Evolutionary conservation across 2,797 vertebrate genomes (phyloP), one percentile per base, ranked within the genome.

Genomic region (Neosilurus mollespiculum): DNA sequence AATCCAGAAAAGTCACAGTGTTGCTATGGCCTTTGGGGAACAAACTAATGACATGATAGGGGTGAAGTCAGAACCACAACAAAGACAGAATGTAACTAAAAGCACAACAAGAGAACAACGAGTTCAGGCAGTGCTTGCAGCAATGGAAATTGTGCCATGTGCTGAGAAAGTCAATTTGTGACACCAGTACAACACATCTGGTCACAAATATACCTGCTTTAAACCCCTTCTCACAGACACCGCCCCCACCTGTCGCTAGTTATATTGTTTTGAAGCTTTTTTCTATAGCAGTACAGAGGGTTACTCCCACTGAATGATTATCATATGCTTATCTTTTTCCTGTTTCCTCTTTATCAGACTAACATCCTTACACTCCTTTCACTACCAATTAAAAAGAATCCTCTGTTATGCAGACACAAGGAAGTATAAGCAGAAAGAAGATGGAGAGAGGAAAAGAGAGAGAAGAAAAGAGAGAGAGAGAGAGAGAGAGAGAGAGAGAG

Each of bases 331-430:
- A 78, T 83, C 85, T 78, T 30, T 73, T 82, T 83, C 81, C 61
- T 80, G 69, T 30, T 83, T 70, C 71, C 81, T 81, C 37, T 30
- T 77, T 76, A 83, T 81, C 78, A 71, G 24, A 59, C 84, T 51
- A 62, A 80, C 58, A 81, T 71, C 65, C 56, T 62, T 71, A 62
- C 70, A 86, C 78, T 80, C 80, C 80, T 71, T 72, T 72, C 49
- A 49, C 80, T 59, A 58, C 80, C 75, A 82, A 85, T 85, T 82
- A 82, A 78, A 77, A 85, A 30, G 58, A 43, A 61, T 2, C 30
- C 53, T 51, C 53, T 61, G 65, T 69, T 6, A 83, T 20, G 61
- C 18, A 71, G 9, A 67, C 26, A 34, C 22, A 56, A 59, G 4
- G 22, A 14, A 81, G n/a, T 61, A 26, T n/a, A 59, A 81, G 56